A percentile compares a stretch with the other conserved stretches of the same genome.
Conservation (phyloP, 2,797 vertebrate genomes). For the Poeciliopsis gracilis region DNA sequence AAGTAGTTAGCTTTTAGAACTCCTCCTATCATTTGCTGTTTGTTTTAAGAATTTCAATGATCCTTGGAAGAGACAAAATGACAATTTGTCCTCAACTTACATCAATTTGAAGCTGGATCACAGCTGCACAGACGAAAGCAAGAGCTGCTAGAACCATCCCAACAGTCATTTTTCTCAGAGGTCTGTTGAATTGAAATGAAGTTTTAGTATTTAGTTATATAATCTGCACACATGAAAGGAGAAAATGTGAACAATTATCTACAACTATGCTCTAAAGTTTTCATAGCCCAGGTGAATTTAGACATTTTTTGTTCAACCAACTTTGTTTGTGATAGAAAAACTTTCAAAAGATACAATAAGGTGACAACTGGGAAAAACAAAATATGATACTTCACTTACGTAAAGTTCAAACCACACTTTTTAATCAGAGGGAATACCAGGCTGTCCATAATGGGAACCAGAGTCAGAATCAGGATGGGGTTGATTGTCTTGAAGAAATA, state of each 20-base stretch:
- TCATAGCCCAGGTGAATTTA: background rate
- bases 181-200: conserved; percentile 74
- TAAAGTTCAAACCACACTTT: conserved; percentile 92
- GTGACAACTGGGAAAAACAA: background rate
- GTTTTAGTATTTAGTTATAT: conserved; percentile 7
- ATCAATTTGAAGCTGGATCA: conserved; percentile 91
- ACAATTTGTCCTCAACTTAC: conserved; percentile 81
- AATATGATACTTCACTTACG: conserved; percentile 76
- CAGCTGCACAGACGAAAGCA: conserved; percentile 89
- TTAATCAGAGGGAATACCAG: conserved; percentile 89
- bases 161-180: conserved; percentile 92
- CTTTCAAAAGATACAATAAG: background rate
- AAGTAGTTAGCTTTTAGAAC: conserved; percentile 11
- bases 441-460: conserved; percentile 90
- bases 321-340: background rate
- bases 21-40: background rate
- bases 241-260: background rate
- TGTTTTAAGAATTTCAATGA: conserved; percentile 1
- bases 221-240: background rate
- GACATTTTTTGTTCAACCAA: background rate
- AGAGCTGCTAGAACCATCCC: conserved; percentile 92
- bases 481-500: conserved; percentile 86
- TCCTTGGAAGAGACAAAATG: background rate
- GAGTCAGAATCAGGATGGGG: conserved; percentile 89
- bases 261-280: background rate